These are phyloP conservation scores for Crotalus horridus DNA, from an alignment of 2,113 vertebrate genomes.

Conservation along the genomic window DNA sequence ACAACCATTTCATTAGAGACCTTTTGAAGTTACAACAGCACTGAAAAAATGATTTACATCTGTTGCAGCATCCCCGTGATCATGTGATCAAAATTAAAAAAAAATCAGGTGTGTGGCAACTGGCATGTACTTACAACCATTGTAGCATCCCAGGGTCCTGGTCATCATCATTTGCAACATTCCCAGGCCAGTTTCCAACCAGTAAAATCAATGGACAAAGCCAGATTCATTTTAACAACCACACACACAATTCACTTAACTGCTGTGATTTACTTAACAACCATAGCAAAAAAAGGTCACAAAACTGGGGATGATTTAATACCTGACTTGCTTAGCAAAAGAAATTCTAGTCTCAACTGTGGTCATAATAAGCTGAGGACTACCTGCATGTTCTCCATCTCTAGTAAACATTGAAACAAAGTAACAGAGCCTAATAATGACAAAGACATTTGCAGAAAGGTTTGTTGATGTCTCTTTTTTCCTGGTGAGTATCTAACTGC, in stretches of 20 bases:
- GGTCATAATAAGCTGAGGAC: not conserved
- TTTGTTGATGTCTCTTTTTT: not conserved
- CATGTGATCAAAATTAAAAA: not conserved
- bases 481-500: not conserved
- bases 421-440: not conserved
- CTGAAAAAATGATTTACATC: not conserved
- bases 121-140: not conserved
- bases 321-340: not conserved
- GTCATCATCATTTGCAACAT: not conserved
- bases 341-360: not conserved
- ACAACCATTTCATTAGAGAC: not conserved
- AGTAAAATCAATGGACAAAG: not conserved
- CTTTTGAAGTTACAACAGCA: not conserved
- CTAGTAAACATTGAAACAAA: not conserved
- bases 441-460: not conserved
- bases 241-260: not conserved
- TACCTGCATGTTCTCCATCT: not conserved
- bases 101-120: not conserved
- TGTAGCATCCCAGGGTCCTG: not conserved
- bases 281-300: not conserved
- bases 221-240: not conserved
- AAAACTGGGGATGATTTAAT: not conserved
- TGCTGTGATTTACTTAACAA: not conserved
- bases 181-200: no score
- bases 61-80: not conserved